Evolutionary conservation across 64 coral and sea anemone genomes (phyloP), one percentile per base, ranked within the genome.

Genomic region (Platygyra sinensis): DNA sequence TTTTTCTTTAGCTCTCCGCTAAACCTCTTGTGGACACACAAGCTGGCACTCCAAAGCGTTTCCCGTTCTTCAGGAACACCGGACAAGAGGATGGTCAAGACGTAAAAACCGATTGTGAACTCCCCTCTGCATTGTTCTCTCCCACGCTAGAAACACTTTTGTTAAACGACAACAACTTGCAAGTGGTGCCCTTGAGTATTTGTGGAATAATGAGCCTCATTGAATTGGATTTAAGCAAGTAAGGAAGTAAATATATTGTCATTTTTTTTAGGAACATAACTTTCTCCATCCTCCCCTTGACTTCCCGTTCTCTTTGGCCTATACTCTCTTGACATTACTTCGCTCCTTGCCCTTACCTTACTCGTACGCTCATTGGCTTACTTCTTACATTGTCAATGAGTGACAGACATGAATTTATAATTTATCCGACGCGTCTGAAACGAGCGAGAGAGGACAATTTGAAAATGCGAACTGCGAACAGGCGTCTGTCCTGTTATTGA

Each of bases 191-290:
- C 4, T 15, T 80, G n/a, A 91, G 91, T 89, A 77, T 96, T 8
- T 96, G 97, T 71, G 67, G 76, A 25, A 75, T 99, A 49, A 91
- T 89, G 67, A 94, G 72, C 46, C 78, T 97, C 15, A 88, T 89
- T 64, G 95, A 97, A 63, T 92, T 97, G 16, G 95, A 97, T 75
- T 85, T 97, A 19, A 91, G 95, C 95, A 88, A 97, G 95, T 97
- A 73, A 97, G 95, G 72, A 28, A 17, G 8, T 46, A 52, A 18
- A 22, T 17, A 22, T 89, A 19, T 33, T 57, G 57, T 60, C 77
- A n/a, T 22, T 0, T 17, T 59, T 1, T 12, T 16, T 22, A 5
- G 14, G 3, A 2, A 8, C 52, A 36, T 62, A 55, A 8, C 7
- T 25, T n/a, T 49, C 28, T 14, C 60, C 42, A 46, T 46, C 42